These are phyloP conservation scores for Solenodon paradoxus DNA, from an alignment of 2,113 vertebrate species.

Conservation along the genomic window DNA sequence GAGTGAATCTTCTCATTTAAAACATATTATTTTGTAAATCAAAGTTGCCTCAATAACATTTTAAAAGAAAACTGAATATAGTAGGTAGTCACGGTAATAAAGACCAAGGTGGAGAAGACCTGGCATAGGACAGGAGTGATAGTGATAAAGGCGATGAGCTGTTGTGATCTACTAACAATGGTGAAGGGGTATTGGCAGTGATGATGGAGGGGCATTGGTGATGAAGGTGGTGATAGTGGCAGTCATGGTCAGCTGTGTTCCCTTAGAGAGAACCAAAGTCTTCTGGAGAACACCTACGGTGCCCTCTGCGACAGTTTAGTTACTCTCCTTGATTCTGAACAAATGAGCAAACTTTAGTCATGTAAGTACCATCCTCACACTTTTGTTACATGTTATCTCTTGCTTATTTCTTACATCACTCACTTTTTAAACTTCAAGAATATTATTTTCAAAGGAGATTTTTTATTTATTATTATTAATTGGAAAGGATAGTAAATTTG, in stretches of 20 bases:
- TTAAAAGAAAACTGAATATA: too few species aligned
- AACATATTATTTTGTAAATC: too few species aligned
- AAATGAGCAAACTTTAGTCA: background rate
- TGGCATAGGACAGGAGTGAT: too few species aligned
- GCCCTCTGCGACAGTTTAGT: background rate
- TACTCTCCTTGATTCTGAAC: background rate
- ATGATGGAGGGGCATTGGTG: background rate
- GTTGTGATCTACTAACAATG: too few species aligned
- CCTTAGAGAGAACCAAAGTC: background rate
- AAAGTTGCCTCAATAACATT: too few species aligned
- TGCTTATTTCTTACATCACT: background rate
- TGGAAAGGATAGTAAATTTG: background rate
- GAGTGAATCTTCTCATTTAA: too few species aligned
- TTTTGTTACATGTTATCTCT: background rate
- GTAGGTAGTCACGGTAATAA: too few species aligned
- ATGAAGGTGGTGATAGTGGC: background rate
- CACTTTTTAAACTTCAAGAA: background rate
- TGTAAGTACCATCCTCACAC: background rate
- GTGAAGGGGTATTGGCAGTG: rapidly evolving
- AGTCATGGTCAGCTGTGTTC: background rate
- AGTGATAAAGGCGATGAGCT: too few species aligned
- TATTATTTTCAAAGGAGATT: background rate
- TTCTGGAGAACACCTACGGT: background rate
- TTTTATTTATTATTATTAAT: background rate
- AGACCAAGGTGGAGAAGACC: too few species aligned